A percentile compares a stretch with the other conserved stretches of the same genome.
Conservation (phyloP, 2,113 vertebrate species). For the Notarius lentiginosus region DNA sequence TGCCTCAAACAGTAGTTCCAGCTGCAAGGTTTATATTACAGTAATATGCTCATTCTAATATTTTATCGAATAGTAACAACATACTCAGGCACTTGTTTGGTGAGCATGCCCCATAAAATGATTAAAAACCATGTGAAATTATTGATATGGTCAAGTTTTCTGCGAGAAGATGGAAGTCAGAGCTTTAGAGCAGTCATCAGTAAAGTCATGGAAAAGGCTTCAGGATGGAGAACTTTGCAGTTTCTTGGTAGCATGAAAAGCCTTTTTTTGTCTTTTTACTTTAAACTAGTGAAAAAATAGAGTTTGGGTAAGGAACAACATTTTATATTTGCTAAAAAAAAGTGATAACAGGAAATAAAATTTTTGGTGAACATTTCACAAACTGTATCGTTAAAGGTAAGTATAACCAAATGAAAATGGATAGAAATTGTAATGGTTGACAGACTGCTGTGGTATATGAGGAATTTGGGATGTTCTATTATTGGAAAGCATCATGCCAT, state of each 20-base stretch:
- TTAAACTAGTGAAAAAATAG: not conserved
- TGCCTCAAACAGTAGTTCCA: not conserved
- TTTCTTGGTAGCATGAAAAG: not conserved
- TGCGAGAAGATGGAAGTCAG: not conserved
- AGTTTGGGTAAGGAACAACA: not conserved
- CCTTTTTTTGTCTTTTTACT: not conserved
- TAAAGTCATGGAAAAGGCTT: not conserved
- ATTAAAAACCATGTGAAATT: not conserved
- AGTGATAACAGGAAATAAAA: not conserved
- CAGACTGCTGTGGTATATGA: not conserved
- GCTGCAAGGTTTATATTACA: not conserved
- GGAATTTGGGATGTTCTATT: not conserved
- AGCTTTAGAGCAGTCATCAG: not conserved
- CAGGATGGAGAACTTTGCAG: not conserved
- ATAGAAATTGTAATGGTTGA: not conserved
- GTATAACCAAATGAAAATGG: not conserved
- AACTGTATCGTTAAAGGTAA: not conserved
- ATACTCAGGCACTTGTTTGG: too few relatives aligned
- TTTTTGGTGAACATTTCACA: not conserved
- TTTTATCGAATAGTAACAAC: not conserved
- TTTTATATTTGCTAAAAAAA: not conserved
- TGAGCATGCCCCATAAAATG: not conserved
- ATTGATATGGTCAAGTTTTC: not conserved
- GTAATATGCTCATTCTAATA: slow-evolving; percentile 1
- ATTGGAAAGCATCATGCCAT: not conserved